phyloP scores from a whole-genome alignment of 1,140 invertebrate species.

The Cotesia chilonis region DNA sequence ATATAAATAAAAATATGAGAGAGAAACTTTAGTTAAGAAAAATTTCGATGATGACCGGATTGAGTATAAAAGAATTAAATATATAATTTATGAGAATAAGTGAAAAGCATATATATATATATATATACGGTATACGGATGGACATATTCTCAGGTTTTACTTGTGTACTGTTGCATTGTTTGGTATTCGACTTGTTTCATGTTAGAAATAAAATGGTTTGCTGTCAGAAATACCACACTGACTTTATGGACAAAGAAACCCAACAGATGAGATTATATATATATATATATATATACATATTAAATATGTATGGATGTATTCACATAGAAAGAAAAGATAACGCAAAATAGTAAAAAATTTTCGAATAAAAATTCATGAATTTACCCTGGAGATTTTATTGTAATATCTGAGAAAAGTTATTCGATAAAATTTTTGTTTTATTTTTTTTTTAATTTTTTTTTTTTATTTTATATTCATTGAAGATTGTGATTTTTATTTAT shows the following conservation, averaged over 20 bases:
- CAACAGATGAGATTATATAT: too few species aligned
- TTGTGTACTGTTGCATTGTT: background rate
- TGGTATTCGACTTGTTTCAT: background rate
- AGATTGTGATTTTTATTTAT: background rate
- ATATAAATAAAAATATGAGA: background rate
- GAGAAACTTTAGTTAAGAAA: background rate
- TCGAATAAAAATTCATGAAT: too few species aligned
- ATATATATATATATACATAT: too few species aligned
- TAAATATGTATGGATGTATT: too few species aligned
- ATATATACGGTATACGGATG: background rate
- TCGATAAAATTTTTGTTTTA: too few species aligned
- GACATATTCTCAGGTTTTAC: slow-evolving; percentile 11
- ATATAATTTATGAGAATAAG: background rate
- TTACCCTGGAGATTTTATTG: too few species aligned
- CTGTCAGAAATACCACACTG: background rate
- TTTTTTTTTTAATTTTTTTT: too few species aligned
- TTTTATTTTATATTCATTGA: background rate
- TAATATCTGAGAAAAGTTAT: too few species aligned
- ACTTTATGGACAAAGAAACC: too few species aligned
- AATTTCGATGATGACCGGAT: slow-evolving; percentile 16
- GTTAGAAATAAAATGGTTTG: slow-evolving; percentile 17
- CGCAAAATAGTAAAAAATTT: too few species aligned
- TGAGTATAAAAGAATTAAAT: background rate
- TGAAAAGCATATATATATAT: background rate
- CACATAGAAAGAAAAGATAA: too few species aligned